Percentiles rank a stretch among this genome's conserved stretches.
Evolutionary conservation across 2,888 invertebrate species (phyloP).

Genomic region (Lasius fuliginosus): DNA sequence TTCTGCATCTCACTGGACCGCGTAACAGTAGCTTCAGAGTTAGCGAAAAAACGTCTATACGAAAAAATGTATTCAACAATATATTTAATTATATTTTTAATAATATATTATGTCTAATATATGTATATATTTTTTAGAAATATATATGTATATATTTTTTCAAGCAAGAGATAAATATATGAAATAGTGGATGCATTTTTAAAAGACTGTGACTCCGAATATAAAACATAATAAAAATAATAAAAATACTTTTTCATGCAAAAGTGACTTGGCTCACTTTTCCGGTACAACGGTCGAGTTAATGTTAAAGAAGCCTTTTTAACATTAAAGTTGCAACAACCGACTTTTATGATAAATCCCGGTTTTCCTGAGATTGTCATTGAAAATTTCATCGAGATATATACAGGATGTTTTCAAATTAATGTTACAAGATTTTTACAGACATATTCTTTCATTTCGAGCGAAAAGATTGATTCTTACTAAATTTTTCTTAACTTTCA

Average conservation of each 20-base stretch:
- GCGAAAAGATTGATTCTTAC: not conserved
- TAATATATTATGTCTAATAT: too few species aligned
- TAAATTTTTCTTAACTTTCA: not conserved
- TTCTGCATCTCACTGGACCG: too few species aligned
- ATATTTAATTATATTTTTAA: not conserved
- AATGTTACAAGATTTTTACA: not conserved
- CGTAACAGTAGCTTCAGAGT: too few species aligned
- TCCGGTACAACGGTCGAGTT: conserved; percentile 7
- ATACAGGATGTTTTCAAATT: not conserved
- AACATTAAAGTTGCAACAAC: conserved; percentile 36
- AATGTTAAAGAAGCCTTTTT: too few species aligned
- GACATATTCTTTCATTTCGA: not conserved
- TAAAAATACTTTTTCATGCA: conserved; percentile 16
- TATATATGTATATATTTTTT: not conserved
- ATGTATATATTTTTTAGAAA: not conserved
- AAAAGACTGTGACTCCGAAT: conserved; percentile 8
- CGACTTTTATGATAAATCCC: not conserved
- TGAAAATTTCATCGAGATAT: not conserved
- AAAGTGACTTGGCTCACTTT: conserved; percentile 21
- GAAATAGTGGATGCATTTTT: conserved; percentile 10
- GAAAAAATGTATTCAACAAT: not conserved
- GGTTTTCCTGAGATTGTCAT: conserved; percentile 1
- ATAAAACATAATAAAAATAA: conserved; percentile 26
- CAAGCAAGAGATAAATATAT: not conserved
- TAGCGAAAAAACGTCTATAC: not conserved